Base-by-base conservation (phyloP, 1,140 invertebrate species). In the Mylabris phalerata region DNA sequence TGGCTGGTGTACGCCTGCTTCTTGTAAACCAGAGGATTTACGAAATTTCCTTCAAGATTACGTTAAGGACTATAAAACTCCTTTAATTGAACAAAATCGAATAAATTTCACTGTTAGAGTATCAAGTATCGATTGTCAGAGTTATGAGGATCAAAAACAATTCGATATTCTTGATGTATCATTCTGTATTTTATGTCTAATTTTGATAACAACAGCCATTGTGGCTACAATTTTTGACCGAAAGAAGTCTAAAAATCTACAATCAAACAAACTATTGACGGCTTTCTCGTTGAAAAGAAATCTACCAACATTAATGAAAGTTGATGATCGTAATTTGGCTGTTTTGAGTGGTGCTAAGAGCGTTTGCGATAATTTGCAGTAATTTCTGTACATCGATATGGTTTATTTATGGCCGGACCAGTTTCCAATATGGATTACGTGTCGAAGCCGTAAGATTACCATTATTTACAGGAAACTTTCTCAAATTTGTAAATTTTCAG, bases 281-380 rank as follows among this genome's bases (percentile, higher is more conserved):
- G 19, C 19, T 1, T 79, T 79, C 71, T 78, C 77, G n/a, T 63
- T 75, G 42, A 71, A 65, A 72, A 71, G 68, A 72, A 79, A 74
- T 67, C 78, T 66, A 26, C 19, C 54, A 44, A 75, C 64, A 70
- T 69, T 63, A 66, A 52, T 73, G 6, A 68, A 73, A 60, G 62
- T 70, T 26, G 76, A 78, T 47, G 73, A 73, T 47, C 69, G 67
- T 9, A 75, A 75, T 0, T 52, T 78, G 3, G 70, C 74, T 43
- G 69, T 78, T 3, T 57, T 81, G 0, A 79, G 81, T 61, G 79
- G 80, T 0, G 70, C n/a, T 81, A 5, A 70, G 78, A 27, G 78
- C 77, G 19, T 58, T 81, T 9, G 72, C 75, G 3, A 80, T 82
- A n/a, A 50, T 74, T 75, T 57, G 66, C 78, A 7, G 73, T 81